Base-by-base conservation (phyloP, 2,888 invertebrate genomes). In the Pterostichus madidus region DNA sequence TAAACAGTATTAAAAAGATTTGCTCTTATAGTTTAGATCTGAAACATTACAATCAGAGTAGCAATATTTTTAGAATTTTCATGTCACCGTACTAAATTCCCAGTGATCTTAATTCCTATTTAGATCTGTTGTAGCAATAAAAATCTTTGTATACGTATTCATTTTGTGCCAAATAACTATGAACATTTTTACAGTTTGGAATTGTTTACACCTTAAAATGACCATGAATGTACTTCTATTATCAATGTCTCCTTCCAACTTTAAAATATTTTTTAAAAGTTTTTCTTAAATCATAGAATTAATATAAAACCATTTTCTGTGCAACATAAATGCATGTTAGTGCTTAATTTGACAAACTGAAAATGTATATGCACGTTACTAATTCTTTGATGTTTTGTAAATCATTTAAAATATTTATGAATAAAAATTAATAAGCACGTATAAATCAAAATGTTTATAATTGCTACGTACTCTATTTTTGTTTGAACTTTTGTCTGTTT, bases 111-210 rank as follows among this genome's bases (percentile, higher is more conserved):
- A n/a, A n/a, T 59, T 59, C 7, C 59, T 31, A 68, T 15, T 46
- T 73, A 73, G 73, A 73, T 73, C 49, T 73, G 73, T 73, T 68
- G n/a, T 73, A 73, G 73, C 73, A 68, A 73, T 80, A 44, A 68
- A 44, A 68, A 44, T 31, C 31, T 64, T 64, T 73, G 73, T 73
- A 81, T 81, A 81, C 80, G 80, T 81, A 81, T 81, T 81, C 71
- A 49, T 81, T 81, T 81, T 75, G 81, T 81, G 81, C 81, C 81
- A 81, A 81, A 81, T 46, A 73, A 80, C 59, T 80, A 68, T 80
- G 17, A 24, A 46, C 17, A 8, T 49, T 44, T 73, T 68, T 61
- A 15, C 64, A 64, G 8, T 71, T 64, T 64, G 13, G 31, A 80
- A 44, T 68, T 35, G 56, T 59, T 59, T 71, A 80, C 68, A 80